Evolutionary conservation across 92 coral and sea anemone genomes (phyloP).

Genomic region (Palythoa grandis): DNA sequence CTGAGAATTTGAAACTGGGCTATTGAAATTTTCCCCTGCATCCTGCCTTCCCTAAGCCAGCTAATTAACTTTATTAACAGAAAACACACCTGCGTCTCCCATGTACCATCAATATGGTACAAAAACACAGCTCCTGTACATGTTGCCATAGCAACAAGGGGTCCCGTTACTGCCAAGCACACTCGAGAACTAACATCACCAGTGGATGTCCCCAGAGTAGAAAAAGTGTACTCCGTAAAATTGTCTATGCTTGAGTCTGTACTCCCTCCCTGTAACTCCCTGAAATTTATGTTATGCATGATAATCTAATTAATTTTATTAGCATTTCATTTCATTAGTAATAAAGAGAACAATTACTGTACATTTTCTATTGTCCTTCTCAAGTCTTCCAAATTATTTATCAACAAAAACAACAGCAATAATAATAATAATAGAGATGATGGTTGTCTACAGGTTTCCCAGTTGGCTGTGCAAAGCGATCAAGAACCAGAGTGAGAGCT

Average conservation of each 20-base stretch:
- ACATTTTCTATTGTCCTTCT: not conserved
- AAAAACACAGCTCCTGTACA: slow-evolving; percentile 74
- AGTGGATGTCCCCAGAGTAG: slow-evolving; percentile 62
- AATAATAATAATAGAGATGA: no score
- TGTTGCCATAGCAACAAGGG: slow-evolving; percentile 88
- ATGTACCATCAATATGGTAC: slow-evolving; percentile 67
- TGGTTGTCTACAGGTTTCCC: no score
- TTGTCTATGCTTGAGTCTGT: slow-evolving; percentile 27
- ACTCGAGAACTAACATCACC: slow-evolving; percentile 59
- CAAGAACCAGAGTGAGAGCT: no score
- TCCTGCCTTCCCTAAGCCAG: not conserved
- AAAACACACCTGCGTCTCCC: slow-evolving; percentile 78
- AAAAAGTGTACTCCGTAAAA: slow-evolving; percentile 49
- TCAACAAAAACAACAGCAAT: no score
- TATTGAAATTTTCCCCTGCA: no score
- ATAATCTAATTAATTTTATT: not conserved
- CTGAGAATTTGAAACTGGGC: no score
- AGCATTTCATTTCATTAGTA: not conserved
- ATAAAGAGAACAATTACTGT: not conserved
- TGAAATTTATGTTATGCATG: not conserved
- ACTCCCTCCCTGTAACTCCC: slow-evolving; percentile 20
- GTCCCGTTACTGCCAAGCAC: slow-evolving; percentile 76
- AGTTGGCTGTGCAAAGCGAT: no score
- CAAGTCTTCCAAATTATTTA: no score
- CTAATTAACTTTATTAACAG: not conserved